phyloP scores from a whole-genome alignment of 37 sponge, comb jelly and placozoan species.

The Aphrocallistes beatrix region DNA sequence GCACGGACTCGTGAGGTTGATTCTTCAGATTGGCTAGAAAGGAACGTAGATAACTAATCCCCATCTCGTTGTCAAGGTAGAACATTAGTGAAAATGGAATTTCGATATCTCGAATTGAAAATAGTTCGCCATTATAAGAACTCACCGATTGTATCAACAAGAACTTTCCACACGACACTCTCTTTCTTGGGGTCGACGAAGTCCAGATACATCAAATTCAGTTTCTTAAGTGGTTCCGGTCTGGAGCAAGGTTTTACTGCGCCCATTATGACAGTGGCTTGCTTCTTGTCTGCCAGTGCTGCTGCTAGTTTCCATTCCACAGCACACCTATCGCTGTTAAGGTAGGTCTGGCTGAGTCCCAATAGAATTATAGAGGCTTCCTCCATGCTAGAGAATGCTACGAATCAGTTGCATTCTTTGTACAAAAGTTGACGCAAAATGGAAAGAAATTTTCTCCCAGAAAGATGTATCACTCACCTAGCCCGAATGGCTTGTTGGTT shows the following conservation, averaged over 20 bases:
- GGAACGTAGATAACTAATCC: not conserved
- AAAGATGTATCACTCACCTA: not conserved
- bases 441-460: not conserved
- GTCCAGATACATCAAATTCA: slow-evolving; percentile 42
- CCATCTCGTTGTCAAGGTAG: not conserved
- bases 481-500: slow-evolving; percentile 33
- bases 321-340: slow-evolving; percentile 47
- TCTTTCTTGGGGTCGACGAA: slow-evolving; percentile 37
- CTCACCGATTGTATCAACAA: slow-evolving; percentile 25
- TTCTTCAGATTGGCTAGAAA: not conserved
- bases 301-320: slow-evolving; percentile 53
- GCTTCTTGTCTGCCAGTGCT: not conserved
- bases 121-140: too few relatives aligned
- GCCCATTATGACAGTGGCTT: slow-evolving; percentile 33
- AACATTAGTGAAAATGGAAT: not conserved
- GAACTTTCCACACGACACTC: slow-evolving; percentile 35
- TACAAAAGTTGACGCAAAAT: not conserved
- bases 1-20: not conserved
- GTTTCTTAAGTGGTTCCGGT: slow-evolving; percentile 36
- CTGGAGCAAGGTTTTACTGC: slow-evolving; percentile 23
- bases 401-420: too few relatives aligned
- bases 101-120: not conserved
- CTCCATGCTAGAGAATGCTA: slow-evolving; percentile 27
- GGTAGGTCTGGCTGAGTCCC: slow-evolving; percentile 39
- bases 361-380: slow-evolving; percentile 44